Conservation (phyloP, 1,140 invertebrate species). For the Metopolophium dirhodum region DNA sequence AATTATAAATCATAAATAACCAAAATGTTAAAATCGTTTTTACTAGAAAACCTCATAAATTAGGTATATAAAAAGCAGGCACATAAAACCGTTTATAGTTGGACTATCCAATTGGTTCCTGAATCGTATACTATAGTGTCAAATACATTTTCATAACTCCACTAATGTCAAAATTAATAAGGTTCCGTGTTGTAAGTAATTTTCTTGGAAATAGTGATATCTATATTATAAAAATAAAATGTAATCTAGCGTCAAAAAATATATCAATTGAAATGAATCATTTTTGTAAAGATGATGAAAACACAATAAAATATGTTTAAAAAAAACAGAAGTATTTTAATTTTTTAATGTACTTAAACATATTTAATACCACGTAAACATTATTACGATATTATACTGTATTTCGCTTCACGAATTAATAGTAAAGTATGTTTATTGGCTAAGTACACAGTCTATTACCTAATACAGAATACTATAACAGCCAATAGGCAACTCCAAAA, state of each 20-base stretch:
- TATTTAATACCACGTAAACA: neutral
- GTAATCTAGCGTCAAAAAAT: neutral
- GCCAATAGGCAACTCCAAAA: neutral
- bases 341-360: too few species aligned
- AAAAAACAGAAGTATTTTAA: neutral
- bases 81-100: neutral
- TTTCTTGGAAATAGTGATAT: neutral
- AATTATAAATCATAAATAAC: neutral
- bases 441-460: neutral
- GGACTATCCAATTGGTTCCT: too few species aligned
- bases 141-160: too few species aligned
- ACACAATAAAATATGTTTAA: neutral
- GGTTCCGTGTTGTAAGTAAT: neutral
- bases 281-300: too few species aligned
- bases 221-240: neutral
- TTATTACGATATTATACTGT: neutral
- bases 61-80: too few species aligned
- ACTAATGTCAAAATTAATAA: neutral
- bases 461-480: too few species aligned
- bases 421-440: neutral
- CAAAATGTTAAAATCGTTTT: neutral
- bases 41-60: too few species aligned
- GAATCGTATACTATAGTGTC: too few species aligned
- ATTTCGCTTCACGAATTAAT: neutral
- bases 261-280: neutral